Percentiles rank a stretch among this genome's conserved stretches.
Evolutionary conservation across 92 coral and sea anemone genomes (phyloP).

Genomic region (Umimayanthus chanpuru): DNA sequence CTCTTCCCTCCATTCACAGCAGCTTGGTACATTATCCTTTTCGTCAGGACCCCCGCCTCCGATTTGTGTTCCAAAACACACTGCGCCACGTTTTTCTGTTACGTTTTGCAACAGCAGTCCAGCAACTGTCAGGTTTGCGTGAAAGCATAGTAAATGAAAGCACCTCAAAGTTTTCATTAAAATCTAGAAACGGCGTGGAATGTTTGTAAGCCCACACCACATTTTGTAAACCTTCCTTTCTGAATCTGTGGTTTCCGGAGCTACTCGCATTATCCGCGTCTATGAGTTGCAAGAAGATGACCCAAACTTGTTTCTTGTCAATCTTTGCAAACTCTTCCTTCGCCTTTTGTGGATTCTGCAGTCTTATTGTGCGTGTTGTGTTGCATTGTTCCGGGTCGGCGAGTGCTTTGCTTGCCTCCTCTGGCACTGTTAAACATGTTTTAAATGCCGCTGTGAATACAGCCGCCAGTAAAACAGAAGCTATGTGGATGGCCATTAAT

Average conservation of each 20-base stretch:
- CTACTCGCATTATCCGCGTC: not conserved
- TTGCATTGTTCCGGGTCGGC: too few species aligned
- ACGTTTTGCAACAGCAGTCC: not conserved
- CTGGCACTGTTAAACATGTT: too few species aligned
- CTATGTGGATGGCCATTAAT: too few species aligned
- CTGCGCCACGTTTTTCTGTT: not conserved
- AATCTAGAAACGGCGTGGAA: too few species aligned
- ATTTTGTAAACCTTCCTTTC: not conserved
- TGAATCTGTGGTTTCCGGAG: not conserved
- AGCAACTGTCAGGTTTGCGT: not conserved
- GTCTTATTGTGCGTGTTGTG: too few species aligned
- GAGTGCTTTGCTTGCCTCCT: too few species aligned
- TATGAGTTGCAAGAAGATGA: not conserved
- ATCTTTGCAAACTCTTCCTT: not conserved
- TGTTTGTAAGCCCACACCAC: not conserved
- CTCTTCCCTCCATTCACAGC: constrained; percentile 2
- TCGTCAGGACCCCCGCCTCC: too few species aligned
- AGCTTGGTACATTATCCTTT: not conserved
- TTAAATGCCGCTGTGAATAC: too few species aligned
- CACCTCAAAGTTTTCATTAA: too few species aligned
- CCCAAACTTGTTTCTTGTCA: not conserved
- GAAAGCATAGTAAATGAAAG: too few species aligned
- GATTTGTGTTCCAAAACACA: not conserved
- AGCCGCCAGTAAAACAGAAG: too few species aligned
- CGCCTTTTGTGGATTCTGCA: too few species aligned